Percentiles rank a stretch among this genome's conserved stretches.
phyloP scores from a whole-genome alignment of 2,888 invertebrate genomes.

The Chymomyza caudatula region DNA sequence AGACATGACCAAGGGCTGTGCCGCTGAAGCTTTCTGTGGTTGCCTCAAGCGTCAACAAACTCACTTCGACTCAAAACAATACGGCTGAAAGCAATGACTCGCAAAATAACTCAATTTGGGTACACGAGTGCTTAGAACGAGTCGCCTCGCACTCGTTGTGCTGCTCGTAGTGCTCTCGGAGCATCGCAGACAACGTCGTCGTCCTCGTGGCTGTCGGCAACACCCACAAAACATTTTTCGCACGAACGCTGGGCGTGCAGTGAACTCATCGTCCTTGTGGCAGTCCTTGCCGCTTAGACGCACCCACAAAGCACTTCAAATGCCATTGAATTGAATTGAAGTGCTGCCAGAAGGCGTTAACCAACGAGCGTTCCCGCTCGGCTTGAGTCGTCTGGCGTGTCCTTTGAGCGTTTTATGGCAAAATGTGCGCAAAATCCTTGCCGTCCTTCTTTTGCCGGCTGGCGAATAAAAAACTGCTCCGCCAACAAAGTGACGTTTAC shows the following conservation, averaged over 20 bases:
- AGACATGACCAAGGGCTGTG: neutral
- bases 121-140: conserved; percentile 32
- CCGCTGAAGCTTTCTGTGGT: neutral
- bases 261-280: conserved; percentile 12
- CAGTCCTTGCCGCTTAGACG: conserved; percentile 53
- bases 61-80: conserved; percentile 31
- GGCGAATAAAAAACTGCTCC: conserved; percentile 55
- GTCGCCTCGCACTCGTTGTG: conserved; percentile 20
- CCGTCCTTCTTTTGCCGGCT: conserved; percentile 30
- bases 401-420: neutral
- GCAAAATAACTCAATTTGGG: conserved; percentile 62
- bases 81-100: conserved; percentile 32
- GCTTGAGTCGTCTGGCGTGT: conserved; percentile 1
- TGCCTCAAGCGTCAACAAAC: neutral
- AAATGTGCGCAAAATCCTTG: conserved; percentile 71
- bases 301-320: conserved; percentile 63
- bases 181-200: neutral
- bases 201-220: conserved; percentile 33
- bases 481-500: conserved; percentile 58
- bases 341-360: conserved; percentile 66
- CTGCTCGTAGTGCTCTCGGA: conserved; percentile 1
- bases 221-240: conserved; percentile 49
- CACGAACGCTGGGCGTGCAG: conserved; percentile 11
- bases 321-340: conserved; percentile 52
- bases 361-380: conserved; percentile 55